Evolutionary conservation across 2,888 invertebrate species (phyloP), one percentile per base, ranked within the genome.

Genomic region (Drosophila ustulata): DNA sequence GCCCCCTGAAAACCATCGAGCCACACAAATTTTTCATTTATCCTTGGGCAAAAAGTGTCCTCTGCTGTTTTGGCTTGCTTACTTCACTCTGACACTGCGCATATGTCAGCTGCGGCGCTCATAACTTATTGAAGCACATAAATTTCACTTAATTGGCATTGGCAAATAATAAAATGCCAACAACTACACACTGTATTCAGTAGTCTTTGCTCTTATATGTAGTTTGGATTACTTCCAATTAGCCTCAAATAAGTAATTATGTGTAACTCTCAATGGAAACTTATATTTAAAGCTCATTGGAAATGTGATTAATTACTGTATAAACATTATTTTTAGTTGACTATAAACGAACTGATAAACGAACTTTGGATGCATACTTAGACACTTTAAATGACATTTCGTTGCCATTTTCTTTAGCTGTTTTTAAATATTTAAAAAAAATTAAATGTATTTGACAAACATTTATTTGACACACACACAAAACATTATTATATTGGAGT

Each of bases 111-210:
- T 85, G 84, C 66, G 68, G 13, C 72, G 61, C 72, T 87, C 72
- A 87, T 87, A 77, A 86, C 69, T 88, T 88, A 85, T 88, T 85
- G 82, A 85, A 75, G 82, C 79, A 77, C 77, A 85, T 85, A 87
- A 88, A 88, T 83, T 86, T 86, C 72, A 83, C 77, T 85, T 86
- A 85, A 85, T 85, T 88, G 87, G 78, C 86, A 85, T 70, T 85
- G 86, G 68, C 86, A 80, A 56, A 77, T 74, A 72, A 71, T 71
- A 79, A 72, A 71, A 76, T 32, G 11, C 34, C 23, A 46, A 28
- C 58, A 66, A 58, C 45, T 63, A 52, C 59, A 62, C 43, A 55
- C 67, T 50, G 70, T 66, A 71, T 66, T 58, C 32, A 70, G 64
- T 71, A 81, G 65, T 81, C 69, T 66, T 65, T 30, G 46, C 37